Conservation (phyloP, 64 coral and sea anemone genomes). For the Trachythela sp. region DNA sequence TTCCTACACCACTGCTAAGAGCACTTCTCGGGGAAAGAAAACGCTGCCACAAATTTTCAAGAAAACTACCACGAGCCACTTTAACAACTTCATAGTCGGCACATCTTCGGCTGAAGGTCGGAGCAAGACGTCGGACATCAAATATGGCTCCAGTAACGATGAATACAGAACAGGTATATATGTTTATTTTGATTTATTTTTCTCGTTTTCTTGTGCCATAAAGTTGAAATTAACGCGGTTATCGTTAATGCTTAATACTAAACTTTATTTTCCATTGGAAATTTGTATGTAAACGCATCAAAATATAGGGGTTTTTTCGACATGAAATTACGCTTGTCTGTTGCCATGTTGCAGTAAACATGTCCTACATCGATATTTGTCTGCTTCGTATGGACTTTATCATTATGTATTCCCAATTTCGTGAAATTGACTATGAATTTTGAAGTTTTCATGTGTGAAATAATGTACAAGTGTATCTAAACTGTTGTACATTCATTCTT, state of each 20-base stretch:
- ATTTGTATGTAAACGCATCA: neutral
- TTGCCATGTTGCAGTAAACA: slow-evolving; percentile 18
- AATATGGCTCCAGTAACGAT: slow-evolving; percentile 21
- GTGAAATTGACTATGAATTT: neutral
- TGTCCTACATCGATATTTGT: neutral
- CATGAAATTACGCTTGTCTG: neutral
- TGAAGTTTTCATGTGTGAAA: neutral
- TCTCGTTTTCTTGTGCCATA: neutral
- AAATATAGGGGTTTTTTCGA: neutral
- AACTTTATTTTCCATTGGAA: neutral
- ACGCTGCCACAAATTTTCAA: no score
- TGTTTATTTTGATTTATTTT: neutral
- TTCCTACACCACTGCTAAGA: no score
- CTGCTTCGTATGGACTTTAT: neutral
- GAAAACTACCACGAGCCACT: no score
- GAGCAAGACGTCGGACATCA: neutral
- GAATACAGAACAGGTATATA: slow-evolving; percentile 3
- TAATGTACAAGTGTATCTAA: no score
- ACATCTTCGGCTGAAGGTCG: neutral
- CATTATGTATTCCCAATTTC: neutral
- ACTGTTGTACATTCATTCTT: no score
- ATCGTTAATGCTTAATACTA: neutral
- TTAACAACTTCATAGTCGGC: neutral
- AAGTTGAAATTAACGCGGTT: neutral
- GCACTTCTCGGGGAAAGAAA: no score